Base-by-base conservation (phyloP, 2,113 vertebrate species). In the Malurus cyaneus region DNA sequence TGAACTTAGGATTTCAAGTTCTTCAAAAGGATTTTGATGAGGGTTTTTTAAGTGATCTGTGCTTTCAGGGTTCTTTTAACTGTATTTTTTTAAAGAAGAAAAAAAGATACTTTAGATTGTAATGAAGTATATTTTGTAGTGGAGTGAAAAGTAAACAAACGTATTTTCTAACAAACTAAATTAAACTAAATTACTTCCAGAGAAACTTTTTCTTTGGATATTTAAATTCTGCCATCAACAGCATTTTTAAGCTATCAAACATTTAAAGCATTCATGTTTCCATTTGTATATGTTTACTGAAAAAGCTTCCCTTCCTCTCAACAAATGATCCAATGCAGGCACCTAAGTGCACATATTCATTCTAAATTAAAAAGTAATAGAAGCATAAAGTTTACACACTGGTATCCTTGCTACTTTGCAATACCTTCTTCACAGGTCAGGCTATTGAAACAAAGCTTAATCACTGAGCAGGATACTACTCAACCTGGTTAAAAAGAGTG, bases 1-100 rank as follows among this genome's bases (percentile, higher is more conserved):
- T 88, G 77, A 88, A 88, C 71, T 93, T 93, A 81, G 59, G 77
- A 93, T 96, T 95, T 97, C 79, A 96, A 94, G 74, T 89, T 77
- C 79, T 97, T 97, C 77, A 88, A 70, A 64, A 80, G 82, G 62
- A 91, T 94, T 94, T 91, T 87, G 39, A 87, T 70, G 34, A 69
- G 8, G 17, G 11, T 6, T 61, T 87, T 96, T 95, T 69, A 90
- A 88, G 78, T 96, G 84, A 97, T 93, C 64, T 94, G 65, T 65
- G 67, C 84, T 93, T 80, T 89, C 74, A 88, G 54, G 31, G 29
- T 31, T 92, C 91, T 96, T 96, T 86, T 47, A 95, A 21, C 5
- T 21, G 50, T 34, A 64, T 61, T 62, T 80, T 26, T 84, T 50
- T 47, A 80, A 95, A 21, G 0, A 89, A 95, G 65, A 84, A 96